These are phyloP conservation scores for Trigoniulus corallinus DNA, from an alignment of 1,140 invertebrate genomes.

Conservation along the genomic window DNA sequence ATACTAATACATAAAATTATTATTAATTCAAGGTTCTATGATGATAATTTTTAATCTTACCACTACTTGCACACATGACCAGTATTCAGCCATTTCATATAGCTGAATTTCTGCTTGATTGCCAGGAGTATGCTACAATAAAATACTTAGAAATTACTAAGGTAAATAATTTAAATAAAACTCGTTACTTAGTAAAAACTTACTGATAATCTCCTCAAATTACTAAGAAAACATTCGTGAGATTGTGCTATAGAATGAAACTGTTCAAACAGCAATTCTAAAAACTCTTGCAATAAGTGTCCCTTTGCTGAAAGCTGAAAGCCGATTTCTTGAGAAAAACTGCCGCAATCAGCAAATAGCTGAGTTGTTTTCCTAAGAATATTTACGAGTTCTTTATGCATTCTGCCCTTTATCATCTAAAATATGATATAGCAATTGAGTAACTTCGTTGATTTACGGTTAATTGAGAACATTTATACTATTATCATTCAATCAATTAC, in stretches of 20 bases:
- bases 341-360: conserved; percentile 40
- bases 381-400: conserved; percentile 57
- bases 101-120: conserved; percentile 14
- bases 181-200: neutral
- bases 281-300: conserved; percentile 18
- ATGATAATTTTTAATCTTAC: conserved; percentile 31
- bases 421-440: conserved; percentile 6
- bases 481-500: too few species aligned
- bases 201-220: conserved; percentile 17
- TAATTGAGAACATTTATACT: conserved; percentile 7
- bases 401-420: conserved; percentile 58
- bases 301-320: conserved; percentile 19
- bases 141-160: neutral
- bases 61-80: conserved; percentile 72
- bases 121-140: neutral
- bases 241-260: conserved; percentile 51
- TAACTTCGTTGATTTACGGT: neutral
- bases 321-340: neutral
- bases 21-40: neutral
- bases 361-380: conserved; percentile 59
- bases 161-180: neutral
- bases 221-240: conserved; percentile 42
- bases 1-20: conserved; percentile 1
- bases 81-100: conserved; percentile 68
- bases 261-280: conserved; percentile 47